Percentiles rank a stretch among this genome's conserved stretches.
Conservation (phyloP, 2,797 vertebrate genomes). For the Philypnodon macrostomus region DNA sequence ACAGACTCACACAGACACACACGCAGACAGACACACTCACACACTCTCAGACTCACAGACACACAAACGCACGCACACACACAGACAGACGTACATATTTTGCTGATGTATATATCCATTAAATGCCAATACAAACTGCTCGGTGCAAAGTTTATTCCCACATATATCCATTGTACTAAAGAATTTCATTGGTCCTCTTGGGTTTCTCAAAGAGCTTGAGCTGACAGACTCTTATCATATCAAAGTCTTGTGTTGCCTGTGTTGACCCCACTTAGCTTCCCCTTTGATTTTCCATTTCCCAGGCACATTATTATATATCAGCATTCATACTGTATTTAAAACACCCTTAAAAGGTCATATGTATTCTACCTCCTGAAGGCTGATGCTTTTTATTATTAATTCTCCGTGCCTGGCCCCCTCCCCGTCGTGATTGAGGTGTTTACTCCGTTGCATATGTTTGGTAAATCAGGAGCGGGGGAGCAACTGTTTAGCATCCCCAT, state of each 20-base stretch:
- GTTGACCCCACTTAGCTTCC: conserved; percentile 30
- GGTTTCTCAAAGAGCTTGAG: not conserved
- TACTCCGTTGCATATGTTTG: conserved; percentile 63
- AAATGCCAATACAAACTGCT: too few species aligned
- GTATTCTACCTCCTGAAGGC: conserved; percentile 23
- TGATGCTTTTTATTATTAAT: conserved; percentile 44
- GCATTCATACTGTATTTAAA: conserved; percentile 19
- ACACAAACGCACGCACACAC: too few species aligned
- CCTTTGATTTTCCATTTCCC: conserved; percentile 34
- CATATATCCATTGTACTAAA: too few species aligned
- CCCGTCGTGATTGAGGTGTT: conserved; percentile 64
- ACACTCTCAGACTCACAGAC: too few species aligned
- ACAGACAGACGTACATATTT: too few species aligned
- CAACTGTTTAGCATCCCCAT: conserved; percentile 67
- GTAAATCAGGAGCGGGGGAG: conserved; percentile 60
- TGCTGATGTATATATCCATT: too few species aligned
- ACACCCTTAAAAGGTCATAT: conserved; percentile 30
- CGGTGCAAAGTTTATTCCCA: too few species aligned
- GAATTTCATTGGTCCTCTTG: not conserved
- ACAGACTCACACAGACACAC: too few species aligned
- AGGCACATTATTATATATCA: conserved; percentile 28
- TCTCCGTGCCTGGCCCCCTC: conserved; percentile 29
- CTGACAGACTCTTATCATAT: conserved; percentile 15
- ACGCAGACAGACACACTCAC: too few species aligned
- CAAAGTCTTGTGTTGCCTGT: conserved; percentile 20